Percentiles rank a stretch among this genome's conserved stretches.
These are phyloP conservation scores for Oncorhynchus gorbuscha DNA, from an alignment of 2,113 vertebrate genomes.

Conservation along the genomic window DNA sequence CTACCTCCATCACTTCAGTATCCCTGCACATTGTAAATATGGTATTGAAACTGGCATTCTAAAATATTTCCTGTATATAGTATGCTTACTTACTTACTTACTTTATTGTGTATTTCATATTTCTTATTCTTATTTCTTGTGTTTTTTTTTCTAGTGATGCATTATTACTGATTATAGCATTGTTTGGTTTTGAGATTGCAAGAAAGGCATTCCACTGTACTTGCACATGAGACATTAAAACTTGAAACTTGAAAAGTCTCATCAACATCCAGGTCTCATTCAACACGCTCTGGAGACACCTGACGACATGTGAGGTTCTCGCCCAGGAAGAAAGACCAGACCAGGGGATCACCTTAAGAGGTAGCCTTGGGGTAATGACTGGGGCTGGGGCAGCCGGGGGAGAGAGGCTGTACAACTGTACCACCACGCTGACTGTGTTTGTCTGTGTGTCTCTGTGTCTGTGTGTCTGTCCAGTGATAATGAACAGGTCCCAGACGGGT, in stretches of 20 bases:
- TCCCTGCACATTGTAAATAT: too few relatives aligned
- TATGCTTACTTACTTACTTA: too few relatives aligned
- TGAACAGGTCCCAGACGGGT: conserved; percentile 76
- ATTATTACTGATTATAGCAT: too few relatives aligned
- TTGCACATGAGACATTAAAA: not conserved
- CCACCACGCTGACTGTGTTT: not conserved
- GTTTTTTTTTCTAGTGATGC: too few relatives aligned
- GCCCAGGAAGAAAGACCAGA: conserved; percentile 67
- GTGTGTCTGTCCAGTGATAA: conserved; percentile 73
- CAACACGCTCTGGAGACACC: conserved; percentile 42
- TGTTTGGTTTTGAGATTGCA: too few relatives aligned
- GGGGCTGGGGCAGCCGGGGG: conserved; percentile 65
- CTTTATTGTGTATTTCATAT: too few relatives aligned
- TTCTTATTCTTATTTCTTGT: too few relatives aligned
- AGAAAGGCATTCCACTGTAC: not conserved
- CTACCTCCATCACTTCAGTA: too few relatives aligned
- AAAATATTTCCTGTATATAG: too few relatives aligned
- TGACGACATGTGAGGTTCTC: conserved; percentile 59
- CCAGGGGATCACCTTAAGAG: conserved; percentile 73
- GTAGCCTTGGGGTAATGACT: conserved; percentile 73
- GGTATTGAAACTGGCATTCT: too few relatives aligned
- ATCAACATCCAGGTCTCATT: conserved; percentile 43
- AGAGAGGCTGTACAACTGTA: conserved; percentile 35
- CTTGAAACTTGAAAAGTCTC: conserved; percentile 11
- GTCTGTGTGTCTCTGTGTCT: conserved; percentile 24